Evolutionary conservation across 2,888 invertebrate genomes (phyloP).

Genomic region (Ophion obscuratus): DNA sequence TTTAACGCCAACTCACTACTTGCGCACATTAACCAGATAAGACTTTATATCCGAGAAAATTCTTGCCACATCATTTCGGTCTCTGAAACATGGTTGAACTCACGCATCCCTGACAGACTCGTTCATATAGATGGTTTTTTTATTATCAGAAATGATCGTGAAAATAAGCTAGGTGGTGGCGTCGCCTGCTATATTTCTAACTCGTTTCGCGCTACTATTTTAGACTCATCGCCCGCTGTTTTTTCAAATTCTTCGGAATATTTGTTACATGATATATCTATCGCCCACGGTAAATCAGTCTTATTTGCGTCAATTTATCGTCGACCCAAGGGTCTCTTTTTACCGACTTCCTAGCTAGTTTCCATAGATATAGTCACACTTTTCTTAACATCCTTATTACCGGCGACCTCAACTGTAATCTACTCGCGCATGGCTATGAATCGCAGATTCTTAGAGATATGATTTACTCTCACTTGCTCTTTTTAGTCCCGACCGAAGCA

Average conservation of each 20-base stretch:
- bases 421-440: neutral
- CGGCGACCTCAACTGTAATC: conserved; percentile 39
- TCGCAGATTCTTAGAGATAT: neutral
- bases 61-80: conserved; percentile 24
- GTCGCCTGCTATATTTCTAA: conserved; percentile 25
- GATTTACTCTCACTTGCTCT: neutral
- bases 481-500: neutral
- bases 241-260: conserved; percentile 40
- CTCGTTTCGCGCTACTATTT: neutral
- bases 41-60: neutral
- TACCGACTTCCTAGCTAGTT: neutral
- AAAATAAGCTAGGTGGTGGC: conserved; percentile 17
- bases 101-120: conserved; percentile 16
- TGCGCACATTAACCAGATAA: conserved; percentile 9
- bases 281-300: neutral
- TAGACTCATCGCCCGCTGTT: neutral
- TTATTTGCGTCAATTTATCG: conserved; percentile 33
- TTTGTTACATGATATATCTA: neutral
- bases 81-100: conserved; percentile 39
- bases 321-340: conserved; percentile 16
- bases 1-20: too few relatives aligned
- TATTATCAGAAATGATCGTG: conserved; percentile 35
- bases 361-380: neutral
- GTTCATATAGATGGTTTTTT: conserved; percentile 15
- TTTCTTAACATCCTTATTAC: conserved; percentile 36